Base-by-base conservation (phyloP, 2,888 invertebrate species). In the Agriopis marginaria region DNA sequence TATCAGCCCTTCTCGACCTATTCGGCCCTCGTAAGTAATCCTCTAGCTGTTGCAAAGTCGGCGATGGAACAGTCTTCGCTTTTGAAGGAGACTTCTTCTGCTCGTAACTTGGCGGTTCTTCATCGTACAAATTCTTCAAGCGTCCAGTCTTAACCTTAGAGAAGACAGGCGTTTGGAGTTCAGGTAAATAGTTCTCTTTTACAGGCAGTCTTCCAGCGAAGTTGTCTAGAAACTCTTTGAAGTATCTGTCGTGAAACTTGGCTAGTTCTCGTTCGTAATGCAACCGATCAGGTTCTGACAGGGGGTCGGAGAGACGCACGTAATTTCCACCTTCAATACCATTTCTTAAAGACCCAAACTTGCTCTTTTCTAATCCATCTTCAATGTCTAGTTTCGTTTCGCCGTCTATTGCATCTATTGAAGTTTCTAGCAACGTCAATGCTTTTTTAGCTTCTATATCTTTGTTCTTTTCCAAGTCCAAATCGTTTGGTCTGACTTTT, bases 21-120 rank as follows among this genome's bases (percentile, higher is more conserved):
- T 86, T 85, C 47, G 92, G 90, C 45, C 88, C 85, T 70, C 89
- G 86, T 68, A 94, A 85, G 68, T 94, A 94, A 69, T 94, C 94
- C 66, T 94, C 94, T 64, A 94, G 81, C 75, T 94, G 94, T 74
- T 94, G 94, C 73, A 94, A 79, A 7, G 94, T 94, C 9, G 94
- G 94, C 7, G 92, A 82, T 17, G 90, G 83, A 3, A 92, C 89
- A 0, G 89, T 89, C 68, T 92, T 91, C 11, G 86, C 91, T 73
- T 87, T 85, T 2, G 89, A 84, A 0, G 93, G 93, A 8, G 93
- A 91, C 73, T 86, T 90, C 14, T 86, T 86, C 11, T 86, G 86
- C 66, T 92, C 92, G 71, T 89, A 90, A 9, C 80, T 84, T 14
- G 92, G 91, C 2, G 93, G 89, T 39, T 86, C 82, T 40, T 94